These are phyloP conservation scores for Volucella inflata DNA, from an alignment of 2,888 invertebrate species.

Conservation along the genomic window DNA sequence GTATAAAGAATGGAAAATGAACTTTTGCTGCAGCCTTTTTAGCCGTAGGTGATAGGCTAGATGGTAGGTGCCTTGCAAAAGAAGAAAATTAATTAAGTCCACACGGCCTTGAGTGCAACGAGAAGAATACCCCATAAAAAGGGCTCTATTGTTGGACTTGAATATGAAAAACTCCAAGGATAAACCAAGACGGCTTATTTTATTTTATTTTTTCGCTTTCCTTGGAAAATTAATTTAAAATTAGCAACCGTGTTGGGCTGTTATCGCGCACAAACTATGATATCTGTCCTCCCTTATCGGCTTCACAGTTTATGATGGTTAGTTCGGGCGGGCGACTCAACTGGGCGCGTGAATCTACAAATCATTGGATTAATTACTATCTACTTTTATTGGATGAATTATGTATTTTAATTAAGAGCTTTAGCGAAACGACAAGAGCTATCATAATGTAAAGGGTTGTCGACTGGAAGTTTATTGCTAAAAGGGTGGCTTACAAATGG, in stretches of 20 bases:
- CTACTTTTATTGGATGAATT: constrained; percentile 60
- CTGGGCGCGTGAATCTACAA: constrained; percentile 30
- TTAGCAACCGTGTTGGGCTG: no score
- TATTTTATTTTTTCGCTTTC: no score
- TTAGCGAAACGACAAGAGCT: constrained; percentile 46
- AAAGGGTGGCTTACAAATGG: constrained; percentile 26
- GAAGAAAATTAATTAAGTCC: constrained; percentile 62
- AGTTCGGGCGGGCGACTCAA: neutral
- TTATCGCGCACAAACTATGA: no score
- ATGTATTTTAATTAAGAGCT: constrained; percentile 70
- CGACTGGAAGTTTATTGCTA: constrained; percentile 48
- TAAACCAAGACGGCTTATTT: no score
- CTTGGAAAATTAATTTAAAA: no score
- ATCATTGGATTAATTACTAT: constrained; percentile 60
- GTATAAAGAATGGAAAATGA: constrained; percentile 26
- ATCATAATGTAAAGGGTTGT: constrained; percentile 47
- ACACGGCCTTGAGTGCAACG: constrained; percentile 30
- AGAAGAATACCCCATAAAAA: constrained; percentile 1
- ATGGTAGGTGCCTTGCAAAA: no score
- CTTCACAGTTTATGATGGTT: constrained; percentile 15
- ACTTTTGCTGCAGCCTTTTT: constrained; percentile 38
- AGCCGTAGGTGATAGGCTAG: neutral
- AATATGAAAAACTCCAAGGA: neutral
- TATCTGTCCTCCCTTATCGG: no score
- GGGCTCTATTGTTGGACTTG: constrained; percentile 26